Conservation (phyloP, 2,888 invertebrate species). For the Phlogophora meticulosa region DNA sequence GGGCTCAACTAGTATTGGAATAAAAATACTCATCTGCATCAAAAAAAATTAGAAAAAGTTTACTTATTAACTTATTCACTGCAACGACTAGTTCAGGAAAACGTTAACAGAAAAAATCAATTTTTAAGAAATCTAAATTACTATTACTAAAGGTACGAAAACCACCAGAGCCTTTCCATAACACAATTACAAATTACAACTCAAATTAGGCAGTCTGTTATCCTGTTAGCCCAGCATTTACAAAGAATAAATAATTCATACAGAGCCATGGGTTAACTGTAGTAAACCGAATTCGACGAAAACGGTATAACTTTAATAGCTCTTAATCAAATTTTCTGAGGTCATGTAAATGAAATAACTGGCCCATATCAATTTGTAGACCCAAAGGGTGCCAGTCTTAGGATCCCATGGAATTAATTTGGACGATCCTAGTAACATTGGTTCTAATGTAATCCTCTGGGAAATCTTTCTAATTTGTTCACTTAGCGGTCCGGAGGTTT, state of each 20-base stretch:
- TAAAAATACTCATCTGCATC: too few species aligned
- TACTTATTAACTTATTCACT: too few species aligned
- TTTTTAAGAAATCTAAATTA: too few species aligned
- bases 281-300: conserved; percentile 32
- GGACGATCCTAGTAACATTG: conserved; percentile 45
- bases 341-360: conserved; percentile 55
- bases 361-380: conserved; percentile 55
- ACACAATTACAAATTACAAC: conserved; percentile 10
- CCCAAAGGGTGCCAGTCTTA: conserved; percentile 28
- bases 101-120: too few species aligned
- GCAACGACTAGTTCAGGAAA: too few species aligned
- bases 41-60: too few species aligned
- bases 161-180: not conserved
- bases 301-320: conserved; percentile 38
- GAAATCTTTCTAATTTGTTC: conserved; percentile 52
- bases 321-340: conserved; percentile 52
- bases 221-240: conserved; percentile 6
- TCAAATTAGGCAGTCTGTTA: conserved; percentile 5
- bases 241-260: conserved; percentile 51
- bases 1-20: too few species aligned
- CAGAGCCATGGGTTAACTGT: conserved; percentile 12
- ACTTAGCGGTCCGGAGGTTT: conserved; percentile 25
- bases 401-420: conserved; percentile 52
- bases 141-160: too few species aligned
- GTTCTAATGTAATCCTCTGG: conserved; percentile 55